These are phyloP conservation scores for Cherax quadricarinatus DNA, from an alignment of 1,140 invertebrate genomes.

Conservation along the genomic window DNA sequence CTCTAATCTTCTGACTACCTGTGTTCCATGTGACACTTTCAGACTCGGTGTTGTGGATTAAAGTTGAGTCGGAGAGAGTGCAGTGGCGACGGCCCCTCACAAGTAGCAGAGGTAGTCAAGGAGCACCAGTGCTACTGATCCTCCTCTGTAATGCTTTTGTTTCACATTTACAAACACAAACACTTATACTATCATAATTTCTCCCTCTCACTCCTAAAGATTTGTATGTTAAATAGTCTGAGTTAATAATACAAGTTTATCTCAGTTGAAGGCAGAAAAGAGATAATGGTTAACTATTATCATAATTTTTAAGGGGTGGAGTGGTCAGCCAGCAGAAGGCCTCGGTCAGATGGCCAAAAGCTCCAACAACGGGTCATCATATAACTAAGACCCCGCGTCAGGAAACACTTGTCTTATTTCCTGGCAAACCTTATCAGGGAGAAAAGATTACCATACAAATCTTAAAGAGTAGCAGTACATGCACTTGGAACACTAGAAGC, in stretches of 20 bases:
- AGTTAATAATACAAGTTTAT: no score
- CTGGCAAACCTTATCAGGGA: no score
- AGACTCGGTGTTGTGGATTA: conserved; percentile 59
- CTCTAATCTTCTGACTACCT: background rate
- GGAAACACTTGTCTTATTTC: no score
- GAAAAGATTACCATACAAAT: background rate
- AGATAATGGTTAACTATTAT: no score
- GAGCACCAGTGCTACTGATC: no score
- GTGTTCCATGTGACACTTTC: background rate
- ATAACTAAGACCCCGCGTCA: no score
- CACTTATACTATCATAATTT: no score
- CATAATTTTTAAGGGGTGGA: no score
- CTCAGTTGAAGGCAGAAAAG: no score
- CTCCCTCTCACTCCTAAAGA: background rate
- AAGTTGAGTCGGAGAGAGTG: conserved; percentile 34
- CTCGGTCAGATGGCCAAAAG: no score
- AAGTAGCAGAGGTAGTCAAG: conserved; percentile 24
- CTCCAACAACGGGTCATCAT: no score
- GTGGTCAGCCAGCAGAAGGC: no score
- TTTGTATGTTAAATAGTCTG: background rate
- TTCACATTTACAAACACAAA: background rate
- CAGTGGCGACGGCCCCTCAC: conserved; percentile 22
- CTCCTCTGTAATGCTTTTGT: background rate
- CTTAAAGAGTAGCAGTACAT: background rate
- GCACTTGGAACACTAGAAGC: background rate